Evolutionary conservation across 2,888 invertebrate genomes (phyloP).

Genomic region (Phasia obesa): DNA sequence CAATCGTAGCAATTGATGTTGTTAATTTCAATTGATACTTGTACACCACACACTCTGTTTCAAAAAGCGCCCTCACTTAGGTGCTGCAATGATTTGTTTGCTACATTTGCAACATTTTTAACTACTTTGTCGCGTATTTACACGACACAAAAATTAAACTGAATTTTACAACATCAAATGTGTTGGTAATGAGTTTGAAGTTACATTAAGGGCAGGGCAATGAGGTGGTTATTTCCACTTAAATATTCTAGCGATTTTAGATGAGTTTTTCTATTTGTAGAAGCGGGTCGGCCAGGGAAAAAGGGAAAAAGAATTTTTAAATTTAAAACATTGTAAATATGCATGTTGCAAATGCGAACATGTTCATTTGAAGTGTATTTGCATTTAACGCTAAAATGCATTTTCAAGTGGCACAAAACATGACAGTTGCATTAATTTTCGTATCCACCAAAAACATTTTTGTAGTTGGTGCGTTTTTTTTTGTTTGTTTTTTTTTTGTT

Average conservation of each 20-base stretch:
- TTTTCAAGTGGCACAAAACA: constrained; percentile 71
- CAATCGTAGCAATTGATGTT: constrained; percentile 58
- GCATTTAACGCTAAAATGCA: constrained; percentile 79
- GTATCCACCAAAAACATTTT: constrained; percentile 47
- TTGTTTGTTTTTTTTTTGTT: constrained; percentile 4
- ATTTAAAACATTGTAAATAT: constrained; percentile 58
- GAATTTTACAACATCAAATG: constrained; percentile 55
- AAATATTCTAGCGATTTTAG: constrained; percentile 51
- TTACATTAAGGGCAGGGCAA: constrained; percentile 28
- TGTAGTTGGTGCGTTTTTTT: constrained; percentile 22
- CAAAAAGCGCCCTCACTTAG: background rate
- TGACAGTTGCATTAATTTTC: constrained; percentile 74
- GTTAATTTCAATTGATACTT: constrained; percentile 69
- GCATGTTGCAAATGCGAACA: constrained; percentile 48
- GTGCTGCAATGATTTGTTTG: constrained; percentile 41
- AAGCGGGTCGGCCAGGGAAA: background rate
- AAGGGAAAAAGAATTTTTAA: constrained; percentile 7
- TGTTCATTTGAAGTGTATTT: constrained; percentile 78
- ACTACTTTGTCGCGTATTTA: constrained; percentile 62
- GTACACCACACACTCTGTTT: background rate
- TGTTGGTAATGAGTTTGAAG: constrained; percentile 62
- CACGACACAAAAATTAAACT: constrained; percentile 41
- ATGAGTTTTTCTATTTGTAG: constrained; percentile 4
- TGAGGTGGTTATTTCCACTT: constrained; percentile 37
- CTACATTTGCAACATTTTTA: constrained; percentile 49